Percentiles rank a stretch among this genome's conserved stretches.
Evolutionary conservation across 2,797 vertebrate species (phyloP).

Genomic region (Rhabdomys pumilio): DNA sequence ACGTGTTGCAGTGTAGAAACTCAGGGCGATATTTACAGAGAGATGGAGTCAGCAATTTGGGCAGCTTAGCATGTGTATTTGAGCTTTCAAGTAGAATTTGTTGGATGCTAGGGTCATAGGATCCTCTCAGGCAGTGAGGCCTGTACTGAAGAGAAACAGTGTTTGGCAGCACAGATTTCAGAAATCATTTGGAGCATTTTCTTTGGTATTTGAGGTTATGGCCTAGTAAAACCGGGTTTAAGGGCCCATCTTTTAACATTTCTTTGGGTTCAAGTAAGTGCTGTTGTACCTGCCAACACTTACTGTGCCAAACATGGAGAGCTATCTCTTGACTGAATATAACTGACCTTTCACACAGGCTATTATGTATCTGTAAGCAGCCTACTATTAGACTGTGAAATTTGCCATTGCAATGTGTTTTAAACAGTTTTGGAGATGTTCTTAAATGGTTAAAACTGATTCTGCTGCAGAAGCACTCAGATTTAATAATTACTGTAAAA

Average conservation of each 20-base stretch:
- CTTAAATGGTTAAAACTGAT: slow-evolving; percentile 35
- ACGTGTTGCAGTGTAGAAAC: not conserved
- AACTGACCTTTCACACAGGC: slow-evolving; percentile 58
- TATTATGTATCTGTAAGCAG: slow-evolving; percentile 69
- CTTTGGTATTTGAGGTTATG: slow-evolving; percentile 47
- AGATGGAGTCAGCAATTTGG: slow-evolving; percentile 36
- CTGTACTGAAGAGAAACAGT: slow-evolving; percentile 22
- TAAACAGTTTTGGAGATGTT: slow-evolving; percentile 74
- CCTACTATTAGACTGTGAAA: slow-evolving; percentile 64
- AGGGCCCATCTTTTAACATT: slow-evolving; percentile 56
- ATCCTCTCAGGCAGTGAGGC: not conserved
- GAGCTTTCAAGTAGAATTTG: slow-evolving; percentile 44
- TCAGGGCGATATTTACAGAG: not conserved
- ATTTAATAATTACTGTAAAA: slow-evolving; percentile 51
- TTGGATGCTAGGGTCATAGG: slow-evolving; percentile 50
- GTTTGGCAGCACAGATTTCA: slow-evolving; percentile 49
- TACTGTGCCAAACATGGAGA: slow-evolving; percentile 36
- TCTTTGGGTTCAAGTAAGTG: slow-evolving; percentile 58
- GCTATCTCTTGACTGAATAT: slow-evolving; percentile 44
- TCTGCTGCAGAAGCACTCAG: slow-evolving; percentile 39
- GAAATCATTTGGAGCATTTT: slow-evolving; percentile 58
- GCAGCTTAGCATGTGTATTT: slow-evolving; percentile 9
- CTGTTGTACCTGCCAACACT: slow-evolving; percentile 55
- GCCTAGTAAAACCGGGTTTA: slow-evolving; percentile 58
- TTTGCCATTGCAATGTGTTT: slow-evolving; percentile 73